These are phyloP conservation scores for Drosophila funebris DNA, from an alignment of 1,140 invertebrate species.

Conservation along the genomic window DNA sequence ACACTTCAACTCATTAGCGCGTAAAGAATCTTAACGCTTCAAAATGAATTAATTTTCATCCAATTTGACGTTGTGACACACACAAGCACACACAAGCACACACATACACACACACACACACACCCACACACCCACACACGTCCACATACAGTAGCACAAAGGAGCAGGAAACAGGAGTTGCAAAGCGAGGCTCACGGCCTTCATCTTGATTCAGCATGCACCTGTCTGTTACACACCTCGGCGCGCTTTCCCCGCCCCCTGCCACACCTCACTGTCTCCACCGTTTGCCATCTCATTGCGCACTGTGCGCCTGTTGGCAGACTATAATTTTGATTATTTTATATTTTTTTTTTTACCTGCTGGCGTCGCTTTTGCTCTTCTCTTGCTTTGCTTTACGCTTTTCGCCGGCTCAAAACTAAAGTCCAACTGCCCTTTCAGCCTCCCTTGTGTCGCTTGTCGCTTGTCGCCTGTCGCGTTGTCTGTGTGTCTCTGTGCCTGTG, in stretches of 20 bases:
- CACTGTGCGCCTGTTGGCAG: slow-evolving; percentile 21
- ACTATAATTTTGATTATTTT: slow-evolving; percentile 48
- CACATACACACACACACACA: neutral
- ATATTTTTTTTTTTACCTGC: slow-evolving; percentile 34
- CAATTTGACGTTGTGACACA: slow-evolving; percentile 69
- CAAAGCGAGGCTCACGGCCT: slow-evolving; percentile 23
- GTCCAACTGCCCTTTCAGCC: slow-evolving; percentile 5
- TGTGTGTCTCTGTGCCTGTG: neutral
- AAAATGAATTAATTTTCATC: slow-evolving; percentile 81
- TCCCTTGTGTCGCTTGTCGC: neutral
- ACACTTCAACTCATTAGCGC: slow-evolving; percentile 79
- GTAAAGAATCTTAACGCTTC: slow-evolving; percentile 79
- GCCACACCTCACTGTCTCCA: neutral
- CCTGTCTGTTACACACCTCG: slow-evolving; percentile 35
- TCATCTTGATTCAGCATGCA: slow-evolving; percentile 68
- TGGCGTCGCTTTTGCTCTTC: slow-evolving; percentile 5
- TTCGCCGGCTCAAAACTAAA: slow-evolving; percentile 37
- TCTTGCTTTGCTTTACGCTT: slow-evolving; percentile 7
- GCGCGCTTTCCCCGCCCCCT: neutral
- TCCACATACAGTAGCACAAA: too few species aligned
- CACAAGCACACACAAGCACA: slow-evolving; percentile 1
- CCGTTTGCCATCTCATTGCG: neutral
- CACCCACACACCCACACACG: neutral
- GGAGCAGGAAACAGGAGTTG: slow-evolving; percentile 30
- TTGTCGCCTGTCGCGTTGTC: neutral